phyloP scores from a whole-genome alignment of 2,888 invertebrate genomes.

The Nephrotoma flavescens region DNA sequence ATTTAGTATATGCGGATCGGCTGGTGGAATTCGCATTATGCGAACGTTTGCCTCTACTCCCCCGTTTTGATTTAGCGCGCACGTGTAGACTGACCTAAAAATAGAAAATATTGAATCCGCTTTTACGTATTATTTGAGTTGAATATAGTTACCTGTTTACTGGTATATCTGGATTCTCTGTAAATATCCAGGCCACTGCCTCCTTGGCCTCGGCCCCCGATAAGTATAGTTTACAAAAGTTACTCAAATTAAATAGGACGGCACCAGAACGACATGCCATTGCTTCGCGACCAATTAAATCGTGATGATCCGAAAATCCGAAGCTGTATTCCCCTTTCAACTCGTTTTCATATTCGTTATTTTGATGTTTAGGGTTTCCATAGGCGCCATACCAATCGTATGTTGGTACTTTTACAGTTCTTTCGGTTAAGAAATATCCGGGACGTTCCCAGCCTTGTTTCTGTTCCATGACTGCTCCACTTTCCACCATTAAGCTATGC shows the following conservation, averaged over 20 bases:
- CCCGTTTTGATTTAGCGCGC: slow-evolving; percentile 62
- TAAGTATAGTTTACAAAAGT: slow-evolving; percentile 77
- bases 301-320: slow-evolving; percentile 65
- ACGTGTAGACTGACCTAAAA: slow-evolving; percentile 58
- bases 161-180: slow-evolving; percentile 52
- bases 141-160: slow-evolving; percentile 24
- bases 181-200: slow-evolving; percentile 73
- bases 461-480: slow-evolving; percentile 79
- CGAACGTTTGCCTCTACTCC: slow-evolving; percentile 79
- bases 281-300: slow-evolving; percentile 63
- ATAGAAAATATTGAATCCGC: neutral
- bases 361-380: slow-evolving; percentile 46
- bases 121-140: neutral
- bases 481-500: slow-evolving; percentile 44
- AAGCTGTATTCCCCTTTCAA: slow-evolving; percentile 66
- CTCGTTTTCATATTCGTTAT: slow-evolving; percentile 51
- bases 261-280: slow-evolving; percentile 61
- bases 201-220: slow-evolving; percentile 69
- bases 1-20: slow-evolving; percentile 46
- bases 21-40: slow-evolving; percentile 45
- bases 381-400: slow-evolving; percentile 84
- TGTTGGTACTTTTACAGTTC: slow-evolving; percentile 40
- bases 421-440: slow-evolving; percentile 52
- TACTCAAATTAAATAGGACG: slow-evolving; percentile 75
- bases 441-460: slow-evolving; percentile 76